phyloP scores from a whole-genome alignment of 2,113 vertebrate species.

The Colistium nudipinnis region DNA sequence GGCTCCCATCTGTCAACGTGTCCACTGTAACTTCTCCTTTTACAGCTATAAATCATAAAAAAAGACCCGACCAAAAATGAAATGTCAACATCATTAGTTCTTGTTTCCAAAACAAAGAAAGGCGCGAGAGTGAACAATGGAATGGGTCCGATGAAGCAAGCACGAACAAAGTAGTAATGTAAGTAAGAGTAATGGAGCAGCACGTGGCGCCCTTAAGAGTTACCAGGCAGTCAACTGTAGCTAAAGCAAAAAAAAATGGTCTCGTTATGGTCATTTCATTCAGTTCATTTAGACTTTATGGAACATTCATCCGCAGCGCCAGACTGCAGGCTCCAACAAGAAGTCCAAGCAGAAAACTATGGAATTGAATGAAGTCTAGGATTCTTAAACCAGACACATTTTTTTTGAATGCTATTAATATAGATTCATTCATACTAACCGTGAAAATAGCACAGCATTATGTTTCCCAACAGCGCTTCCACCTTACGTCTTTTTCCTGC shows the following conservation, averaged over 20 bases:
- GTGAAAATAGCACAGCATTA: no score
- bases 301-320: not conserved
- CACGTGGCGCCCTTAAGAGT: not conserved
- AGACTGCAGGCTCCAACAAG: not conserved
- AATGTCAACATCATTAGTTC: not conserved
- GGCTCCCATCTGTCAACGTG: not conserved
- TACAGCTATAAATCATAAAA: not conserved
- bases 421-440: not conserved
- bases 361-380: not conserved
- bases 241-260: no score
- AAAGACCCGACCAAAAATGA: not conserved
- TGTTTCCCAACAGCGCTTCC: no score
- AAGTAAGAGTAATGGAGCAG: not conserved
- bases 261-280: no score
- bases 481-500: no score
- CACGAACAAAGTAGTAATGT: conserved; percentile 15
- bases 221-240: not conserved
- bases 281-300: not conserved
- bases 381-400: no score
- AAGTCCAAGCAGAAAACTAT: not conserved
- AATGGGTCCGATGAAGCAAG: not conserved
- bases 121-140: not conserved
- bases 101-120: conserved; percentile 26
- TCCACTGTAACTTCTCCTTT: not conserved
- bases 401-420: not conserved